Base-by-base conservation (phyloP, 37 sponge, comb jelly and placozoan genomes). In the Spongia lamella region DNA sequence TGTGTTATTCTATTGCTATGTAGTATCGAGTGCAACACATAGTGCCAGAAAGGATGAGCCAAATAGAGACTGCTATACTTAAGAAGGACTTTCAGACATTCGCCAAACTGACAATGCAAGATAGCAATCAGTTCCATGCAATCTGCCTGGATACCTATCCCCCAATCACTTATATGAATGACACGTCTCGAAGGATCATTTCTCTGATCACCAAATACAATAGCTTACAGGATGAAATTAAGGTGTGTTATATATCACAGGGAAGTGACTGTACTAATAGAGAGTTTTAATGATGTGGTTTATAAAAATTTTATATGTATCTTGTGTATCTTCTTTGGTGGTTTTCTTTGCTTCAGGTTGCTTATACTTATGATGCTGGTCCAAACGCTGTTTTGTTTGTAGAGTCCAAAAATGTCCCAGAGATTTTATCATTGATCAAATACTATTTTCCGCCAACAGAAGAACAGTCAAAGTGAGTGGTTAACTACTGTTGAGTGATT, bases 81-180 rank as follows among this genome's bases (percentile, higher is more conserved):
- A 47, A 76, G 24, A 81, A 75, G 35, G 88, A 96, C 61, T 96
- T 93, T 39, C 65, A 74, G 25, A 51, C 78, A 16, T 90, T 96
- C 85, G 97, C 73, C 17, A 71, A 66, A 17, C 66, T 93, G 7
- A 93, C 94, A 35, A 94, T 94, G 95, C 63, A 87, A 88, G 99
- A 98, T 51, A 98, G 99, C 76, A 98, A 95, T 68, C 96, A 98
- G 89, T 92, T 98, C 71, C 99, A 98, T 78, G 96, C 99, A 1
- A 76, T 92, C 21, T 98, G 99, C 51, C 74, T 98, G 58, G 99
- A 98, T 63, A 90, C 93, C 19, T 92, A 88, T 34, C 99, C 99
- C 49, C 99, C 99, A 25, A 95, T 98, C 33, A 57, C 82, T 68
- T 98, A 98, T 75, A 80, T 98, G 27, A 98, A 82, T 47, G 96